phyloP scores from a whole-genome alignment of 2,797 vertebrate genomes.

The Chelon labrosus region DNA sequence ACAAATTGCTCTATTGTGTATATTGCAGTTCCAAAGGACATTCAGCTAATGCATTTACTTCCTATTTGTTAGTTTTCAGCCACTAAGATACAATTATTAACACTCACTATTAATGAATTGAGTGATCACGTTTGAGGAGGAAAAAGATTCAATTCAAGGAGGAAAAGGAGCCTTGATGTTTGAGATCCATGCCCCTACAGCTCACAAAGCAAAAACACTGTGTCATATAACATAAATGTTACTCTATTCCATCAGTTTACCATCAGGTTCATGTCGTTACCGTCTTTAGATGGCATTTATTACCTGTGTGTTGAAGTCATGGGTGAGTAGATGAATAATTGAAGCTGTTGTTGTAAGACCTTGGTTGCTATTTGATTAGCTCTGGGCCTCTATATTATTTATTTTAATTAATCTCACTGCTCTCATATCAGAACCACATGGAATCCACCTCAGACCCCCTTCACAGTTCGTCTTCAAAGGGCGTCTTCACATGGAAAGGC shows the following conservation, averaged over 20 bases:
- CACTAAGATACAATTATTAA: constrained; percentile 3
- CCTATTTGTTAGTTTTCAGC: not conserved
- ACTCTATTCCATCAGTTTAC: not conserved
- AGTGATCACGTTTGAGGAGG: constrained; percentile 5
- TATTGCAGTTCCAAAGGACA: not conserved
- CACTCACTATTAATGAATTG: constrained; percentile 11
- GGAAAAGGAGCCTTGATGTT: not conserved
- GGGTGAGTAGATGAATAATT: constrained; percentile 29
- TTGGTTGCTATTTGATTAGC: constrained; percentile 21
- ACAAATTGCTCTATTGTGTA: too few relatives aligned
- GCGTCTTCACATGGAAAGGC: not conserved
- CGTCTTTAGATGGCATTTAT: not conserved
- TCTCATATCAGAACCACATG: constrained; percentile 23
- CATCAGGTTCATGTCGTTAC: too few relatives aligned
- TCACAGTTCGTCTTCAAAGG: not conserved
- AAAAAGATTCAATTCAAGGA: constrained; percentile 14
- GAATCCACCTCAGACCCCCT: not conserved
- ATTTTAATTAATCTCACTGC: constrained; percentile 39
- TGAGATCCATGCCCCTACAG: not conserved
- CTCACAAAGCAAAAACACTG: not conserved
- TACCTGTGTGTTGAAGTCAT: not conserved
- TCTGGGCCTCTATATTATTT: constrained; percentile 33
- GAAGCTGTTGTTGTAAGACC: constrained; percentile 1
- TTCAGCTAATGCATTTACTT: too few relatives aligned
- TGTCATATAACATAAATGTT: not conserved